These are phyloP conservation scores for Prionace glauca DNA, from an alignment of 2,797 vertebrate genomes.

Conservation along the genomic window DNA sequence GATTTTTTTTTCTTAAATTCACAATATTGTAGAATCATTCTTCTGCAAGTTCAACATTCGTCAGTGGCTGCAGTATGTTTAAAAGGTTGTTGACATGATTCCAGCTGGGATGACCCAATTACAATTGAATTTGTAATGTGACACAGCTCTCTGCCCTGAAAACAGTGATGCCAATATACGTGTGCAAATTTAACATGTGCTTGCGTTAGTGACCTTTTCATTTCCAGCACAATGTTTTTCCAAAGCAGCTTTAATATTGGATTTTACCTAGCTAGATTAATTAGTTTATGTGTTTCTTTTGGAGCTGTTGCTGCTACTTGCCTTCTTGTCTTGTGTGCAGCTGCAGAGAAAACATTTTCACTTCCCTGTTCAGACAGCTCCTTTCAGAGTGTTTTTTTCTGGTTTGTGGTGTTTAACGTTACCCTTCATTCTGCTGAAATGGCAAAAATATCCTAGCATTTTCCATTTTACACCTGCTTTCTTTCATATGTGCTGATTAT, in stretches of 20 bases:
- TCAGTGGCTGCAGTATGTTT: not conserved
- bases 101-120: not conserved
- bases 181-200: constrained; percentile 17
- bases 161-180: not conserved
- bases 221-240: not conserved
- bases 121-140: not conserved
- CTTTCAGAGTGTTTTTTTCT: constrained; percentile 13
- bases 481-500: not conserved
- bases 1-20: not conserved
- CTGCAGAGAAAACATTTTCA: constrained; percentile 7
- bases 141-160: not conserved
- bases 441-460: not conserved
- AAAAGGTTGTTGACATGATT: not conserved
- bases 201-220: not conserved
- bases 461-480: constrained; percentile 28
- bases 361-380: not conserved
- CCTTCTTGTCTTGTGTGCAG: constrained; percentile 8
- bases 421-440: not conserved
- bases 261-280: not conserved
- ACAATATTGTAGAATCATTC: not conserved
- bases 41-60: not conserved
- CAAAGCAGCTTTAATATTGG: not conserved
- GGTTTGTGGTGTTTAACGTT: constrained; percentile 9
- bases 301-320: not conserved
- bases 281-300: constrained; percentile 3